phyloP scores from a whole-genome alignment of 2,113 vertebrate species.

The Camelus dromedarius region DNA sequence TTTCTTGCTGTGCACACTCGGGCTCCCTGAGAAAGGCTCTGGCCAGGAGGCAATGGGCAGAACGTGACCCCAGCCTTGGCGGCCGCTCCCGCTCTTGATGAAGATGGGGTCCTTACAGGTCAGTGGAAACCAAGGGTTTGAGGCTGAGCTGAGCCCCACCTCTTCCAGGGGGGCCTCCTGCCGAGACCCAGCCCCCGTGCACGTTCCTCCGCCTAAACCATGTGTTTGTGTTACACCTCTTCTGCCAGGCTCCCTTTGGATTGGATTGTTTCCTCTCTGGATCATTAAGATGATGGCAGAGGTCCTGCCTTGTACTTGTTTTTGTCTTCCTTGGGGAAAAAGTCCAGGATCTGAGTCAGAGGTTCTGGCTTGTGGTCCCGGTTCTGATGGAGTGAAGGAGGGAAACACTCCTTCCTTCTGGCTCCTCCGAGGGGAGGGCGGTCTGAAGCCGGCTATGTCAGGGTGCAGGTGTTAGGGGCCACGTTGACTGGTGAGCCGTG shows the following conservation, averaged over 20 bases:
- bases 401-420: background rate
- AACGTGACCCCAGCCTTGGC: background rate
- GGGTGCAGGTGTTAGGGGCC: background rate
- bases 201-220: background rate
- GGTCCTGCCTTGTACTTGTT: background rate
- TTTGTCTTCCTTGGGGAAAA: background rate
- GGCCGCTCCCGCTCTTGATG: fast-evolving
- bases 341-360: background rate
- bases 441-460: background rate
- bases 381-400: background rate
- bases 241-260: background rate
- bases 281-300: background rate
- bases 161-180: background rate
- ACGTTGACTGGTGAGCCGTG: background rate
- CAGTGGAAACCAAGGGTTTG: background rate
- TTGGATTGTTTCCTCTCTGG: background rate
- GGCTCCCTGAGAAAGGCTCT: slow-evolving; percentile 49
- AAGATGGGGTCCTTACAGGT: background rate
- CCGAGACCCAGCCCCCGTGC: background rate
- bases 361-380: background rate
- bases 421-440: background rate
- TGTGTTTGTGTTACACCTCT: background rate
- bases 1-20: background rate
- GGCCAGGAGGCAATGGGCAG: fast-evolving
- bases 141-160: background rate